phyloP scores from a whole-genome alignment of 1,140 invertebrate genomes.

The Plodia interpunctella region DNA sequence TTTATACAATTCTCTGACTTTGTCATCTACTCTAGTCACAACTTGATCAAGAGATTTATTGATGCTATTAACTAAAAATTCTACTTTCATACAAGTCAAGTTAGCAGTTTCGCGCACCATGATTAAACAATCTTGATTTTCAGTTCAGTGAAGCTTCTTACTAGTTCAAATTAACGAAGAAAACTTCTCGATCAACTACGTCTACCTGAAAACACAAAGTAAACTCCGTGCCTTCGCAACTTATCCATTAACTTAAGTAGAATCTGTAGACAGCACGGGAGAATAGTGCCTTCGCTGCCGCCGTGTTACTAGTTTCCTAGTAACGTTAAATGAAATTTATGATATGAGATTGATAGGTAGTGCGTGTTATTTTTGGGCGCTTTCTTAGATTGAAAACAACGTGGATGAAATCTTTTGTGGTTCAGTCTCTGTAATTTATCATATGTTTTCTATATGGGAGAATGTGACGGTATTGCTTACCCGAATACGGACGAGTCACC shows the following conservation, averaged over 20 bases:
- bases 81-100: not conserved
- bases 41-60: no score
- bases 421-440: constrained; percentile 40
- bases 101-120: not conserved
- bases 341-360: constrained; percentile 40
- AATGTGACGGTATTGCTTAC: constrained; percentile 32
- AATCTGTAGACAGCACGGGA: constrained; percentile 71
- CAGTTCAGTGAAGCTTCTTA: constrained; percentile 61
- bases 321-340: constrained; percentile 62
- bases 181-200: constrained; percentile 73
- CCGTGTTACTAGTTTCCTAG: constrained; percentile 55
- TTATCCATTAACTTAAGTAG: constrained; percentile 77
- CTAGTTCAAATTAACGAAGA: constrained; percentile 74
- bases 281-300: constrained; percentile 46
- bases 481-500: constrained; percentile 46
- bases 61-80: no score
- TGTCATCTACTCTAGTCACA: no score
- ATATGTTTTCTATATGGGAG: constrained; percentile 33
- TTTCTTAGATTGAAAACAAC: constrained; percentile 16
- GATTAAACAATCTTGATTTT: constrained; percentile 25
- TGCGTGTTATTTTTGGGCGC: constrained; percentile 17
- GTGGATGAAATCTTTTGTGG: constrained; percentile 24
- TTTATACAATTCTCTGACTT: no score
- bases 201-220: constrained; percentile 75
- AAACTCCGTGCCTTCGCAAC: constrained; percentile 72